A percentile compares a stretch with the other conserved stretches of the same genome.
Conservation (phyloP, 2,888 invertebrate species). For the Neoitamus cyanurus region DNA sequence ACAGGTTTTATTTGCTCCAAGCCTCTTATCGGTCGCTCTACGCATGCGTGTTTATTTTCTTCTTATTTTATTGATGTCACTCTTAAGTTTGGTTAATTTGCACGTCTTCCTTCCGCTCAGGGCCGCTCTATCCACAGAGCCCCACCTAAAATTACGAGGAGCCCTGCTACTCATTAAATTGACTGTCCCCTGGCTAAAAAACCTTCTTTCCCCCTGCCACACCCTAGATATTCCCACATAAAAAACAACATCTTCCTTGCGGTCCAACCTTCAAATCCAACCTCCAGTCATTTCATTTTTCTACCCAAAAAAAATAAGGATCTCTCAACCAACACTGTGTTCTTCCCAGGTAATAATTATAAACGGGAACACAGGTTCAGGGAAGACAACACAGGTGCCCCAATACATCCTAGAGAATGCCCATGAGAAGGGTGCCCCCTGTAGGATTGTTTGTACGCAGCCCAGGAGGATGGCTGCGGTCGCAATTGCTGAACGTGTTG, state of each 20-base stretch:
- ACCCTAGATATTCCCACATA: too few relatives aligned
- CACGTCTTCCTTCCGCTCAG: background rate
- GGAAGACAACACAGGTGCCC: conserved; percentile 96
- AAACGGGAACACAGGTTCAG: conserved; percentile 89
- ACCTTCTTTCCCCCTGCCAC: too few relatives aligned
- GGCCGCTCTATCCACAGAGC: background rate
- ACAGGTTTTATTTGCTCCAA: conserved; percentile 23
- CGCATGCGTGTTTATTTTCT: too few relatives aligned
- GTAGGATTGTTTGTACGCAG: conserved; percentile 92
- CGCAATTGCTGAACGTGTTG: conserved; percentile 86
- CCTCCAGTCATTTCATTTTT: too few relatives aligned
- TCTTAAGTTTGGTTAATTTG: background rate
- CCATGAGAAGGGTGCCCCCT: conserved; percentile 71
- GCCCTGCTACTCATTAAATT: too few relatives aligned
- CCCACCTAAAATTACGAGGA: background rate
- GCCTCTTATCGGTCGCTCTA: too few relatives aligned
- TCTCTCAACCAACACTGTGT: too few relatives aligned
- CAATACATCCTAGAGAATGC: conserved; percentile 89
- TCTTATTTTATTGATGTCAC: background rate
- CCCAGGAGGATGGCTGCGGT: conserved; percentile 92
- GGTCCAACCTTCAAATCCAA: too few relatives aligned
- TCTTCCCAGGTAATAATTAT: conserved; percentile 75
- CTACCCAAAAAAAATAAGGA: too few relatives aligned
- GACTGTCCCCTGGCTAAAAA: too few relatives aligned
- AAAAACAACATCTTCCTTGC: too few relatives aligned